Conservation (phyloP, 30 jellyfish, hydroid and myxozoan genomes). For the Aurelia sp. region DNA sequence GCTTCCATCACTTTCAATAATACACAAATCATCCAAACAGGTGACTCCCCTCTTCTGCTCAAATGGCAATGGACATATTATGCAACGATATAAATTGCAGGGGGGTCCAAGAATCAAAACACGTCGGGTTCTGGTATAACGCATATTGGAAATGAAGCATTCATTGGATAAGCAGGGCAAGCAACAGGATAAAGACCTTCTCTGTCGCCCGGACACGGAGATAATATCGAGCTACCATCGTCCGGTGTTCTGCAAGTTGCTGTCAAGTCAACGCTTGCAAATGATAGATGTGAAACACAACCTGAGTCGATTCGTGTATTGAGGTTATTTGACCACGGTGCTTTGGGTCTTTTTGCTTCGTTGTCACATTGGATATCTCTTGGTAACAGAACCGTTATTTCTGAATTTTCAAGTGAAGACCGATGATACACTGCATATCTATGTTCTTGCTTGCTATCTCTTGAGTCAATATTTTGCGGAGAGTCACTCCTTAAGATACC, state of each 20-base stretch:
- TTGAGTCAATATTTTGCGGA: not conserved
- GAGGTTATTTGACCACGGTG: not conserved
- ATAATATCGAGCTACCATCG: conserved; percentile 12
- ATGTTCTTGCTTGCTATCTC: conserved; percentile 7
- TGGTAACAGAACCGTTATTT: conserved; percentile 15
- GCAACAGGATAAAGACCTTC: conserved; percentile 56
- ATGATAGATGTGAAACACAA: conserved; percentile 38
- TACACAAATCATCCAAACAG: too few species aligned
- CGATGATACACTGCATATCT: conserved; percentile 14
- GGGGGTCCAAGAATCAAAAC: not conserved
- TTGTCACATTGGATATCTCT: not conserved
- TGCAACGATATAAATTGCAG: too few species aligned
- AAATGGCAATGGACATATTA: too few species aligned
- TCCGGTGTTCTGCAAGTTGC: conserved; percentile 58
- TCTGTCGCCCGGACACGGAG: conserved; percentile 20
- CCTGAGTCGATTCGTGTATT: conserved; percentile 34
- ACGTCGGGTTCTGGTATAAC: conserved; percentile 68
- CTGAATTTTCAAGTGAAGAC: not conserved
- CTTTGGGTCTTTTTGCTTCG: not conserved
- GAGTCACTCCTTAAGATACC: not conserved
- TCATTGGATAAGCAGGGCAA: conserved; percentile 62
- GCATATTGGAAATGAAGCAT: conserved; percentile 52
- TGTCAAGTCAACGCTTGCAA: conserved; percentile 49
- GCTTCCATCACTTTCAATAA: too few species aligned
- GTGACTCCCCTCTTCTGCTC: too few species aligned